Evolutionary conservation across 2,888 invertebrate species (phyloP), one percentile per base, ranked within the genome.

Genomic region (Dione juno): DNA sequence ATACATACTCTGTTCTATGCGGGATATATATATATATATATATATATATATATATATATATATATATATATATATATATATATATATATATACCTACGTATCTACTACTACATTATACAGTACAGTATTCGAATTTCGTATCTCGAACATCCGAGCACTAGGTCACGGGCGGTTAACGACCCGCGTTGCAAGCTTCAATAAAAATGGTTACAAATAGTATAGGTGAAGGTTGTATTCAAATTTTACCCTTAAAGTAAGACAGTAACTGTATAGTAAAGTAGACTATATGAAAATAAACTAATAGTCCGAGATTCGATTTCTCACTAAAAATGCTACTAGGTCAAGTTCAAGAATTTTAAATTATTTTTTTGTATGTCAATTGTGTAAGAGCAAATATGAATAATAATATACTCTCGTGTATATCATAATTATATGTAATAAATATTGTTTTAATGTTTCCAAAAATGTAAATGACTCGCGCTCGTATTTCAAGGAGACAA

Each of bases 121-220:
- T 16, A 58, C 16, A 37, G 1, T 6, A 1, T 37, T 9, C 16
- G 19, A 48, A 13, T 48, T 16, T 48, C 1, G 11, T 10, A 63
- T 48, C 28, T 63, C 63, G 35, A 2, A 35, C 35, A 63, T 28
- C 35, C 6, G 61, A 28, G 14, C 28, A 16, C 1, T 50, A 37
- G 50, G 63, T 64, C 50, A 50, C 13, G 50, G 50, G 13, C 37
- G 63, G 48, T 64, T 19, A 48, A 50, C 19, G 63, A 50, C 35
- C 48, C 13, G 19, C 14, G 37, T 37, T 16, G 54, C 10, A 57
- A n/a, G 10, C n/a, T n/a, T 28, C n/a, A 54, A n/a, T 35, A n/a
- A 54, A n/a, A 54, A 35, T n/a, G n/a, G 5, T n/a, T n/a, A 35
- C 35, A 16, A 54, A n/a, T n/a, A 35, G 3, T 3, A 35, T n/a